Conservation (phyloP, 2,113 vertebrate species). For the Plecotus auritus region DNA sequence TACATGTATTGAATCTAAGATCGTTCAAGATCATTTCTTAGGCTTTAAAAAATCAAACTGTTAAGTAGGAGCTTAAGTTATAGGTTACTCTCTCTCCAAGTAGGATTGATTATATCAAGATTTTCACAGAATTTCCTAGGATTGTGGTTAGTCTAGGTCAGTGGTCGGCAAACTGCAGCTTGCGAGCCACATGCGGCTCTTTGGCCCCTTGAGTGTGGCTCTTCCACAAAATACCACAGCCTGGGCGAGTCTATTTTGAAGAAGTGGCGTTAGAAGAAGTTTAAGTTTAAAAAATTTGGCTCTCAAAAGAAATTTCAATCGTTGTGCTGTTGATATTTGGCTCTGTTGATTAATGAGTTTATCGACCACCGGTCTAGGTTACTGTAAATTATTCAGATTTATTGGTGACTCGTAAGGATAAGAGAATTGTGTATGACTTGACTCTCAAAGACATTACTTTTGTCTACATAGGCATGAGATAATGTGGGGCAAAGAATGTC, state of each 20-base stretch:
- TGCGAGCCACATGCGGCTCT: no score
- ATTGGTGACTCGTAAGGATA: background rate
- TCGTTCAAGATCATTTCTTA: background rate
- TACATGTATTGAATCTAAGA: background rate
- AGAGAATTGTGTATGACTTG: background rate
- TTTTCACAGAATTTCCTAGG: background rate
- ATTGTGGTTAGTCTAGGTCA: background rate
- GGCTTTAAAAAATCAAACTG: background rate
- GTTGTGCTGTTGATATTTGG: no score
- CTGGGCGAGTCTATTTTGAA: no score
- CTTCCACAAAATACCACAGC: no score
- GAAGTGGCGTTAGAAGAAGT: no score
- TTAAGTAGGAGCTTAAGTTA: background rate
- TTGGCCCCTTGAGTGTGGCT: no score
- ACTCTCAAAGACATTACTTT: background rate
- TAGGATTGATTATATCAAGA: background rate
- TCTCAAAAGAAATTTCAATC: no score
- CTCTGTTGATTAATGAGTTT: no score
- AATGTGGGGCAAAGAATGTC: background rate
- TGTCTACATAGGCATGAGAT: background rate
- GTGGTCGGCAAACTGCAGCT: no score
- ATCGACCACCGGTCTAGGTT: no score
- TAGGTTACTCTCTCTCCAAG: background rate
- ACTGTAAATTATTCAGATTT: background rate
- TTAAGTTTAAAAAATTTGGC: no score